Evolutionary conservation across 2,888 invertebrate species (phyloP).

Genomic region (Ctenicera cuprea): DNA sequence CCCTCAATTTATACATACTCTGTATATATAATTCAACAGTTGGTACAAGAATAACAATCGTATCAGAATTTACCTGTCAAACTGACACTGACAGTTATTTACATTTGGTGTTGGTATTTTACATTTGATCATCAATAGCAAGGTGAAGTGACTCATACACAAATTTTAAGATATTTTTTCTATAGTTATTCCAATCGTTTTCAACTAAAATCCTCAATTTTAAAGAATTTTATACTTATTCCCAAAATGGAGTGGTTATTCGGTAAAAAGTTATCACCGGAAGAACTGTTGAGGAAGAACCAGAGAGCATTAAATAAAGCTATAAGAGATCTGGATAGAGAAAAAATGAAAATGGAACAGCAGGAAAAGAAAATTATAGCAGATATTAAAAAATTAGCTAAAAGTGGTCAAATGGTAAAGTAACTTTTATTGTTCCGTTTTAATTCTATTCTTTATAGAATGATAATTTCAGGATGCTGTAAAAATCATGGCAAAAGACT

Average conservation of each 20-base stretch:
- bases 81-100: too few species aligned
- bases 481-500: constrained; percentile 99
- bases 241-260: constrained; percentile 93
- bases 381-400: constrained; percentile 99
- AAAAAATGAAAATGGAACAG: constrained; percentile 96
- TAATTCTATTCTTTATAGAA: neutral
- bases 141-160: constrained; percentile 18
- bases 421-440: neutral
- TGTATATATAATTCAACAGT: too few species aligned
- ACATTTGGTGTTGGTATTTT: too few species aligned
- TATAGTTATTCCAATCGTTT: neutral
- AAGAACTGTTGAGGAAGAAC: constrained; percentile 98
- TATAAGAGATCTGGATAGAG: constrained; percentile 97
- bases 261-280: constrained; percentile 96
- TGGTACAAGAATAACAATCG: too few species aligned
- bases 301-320: constrained; percentile 98
- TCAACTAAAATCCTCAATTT: neutral
- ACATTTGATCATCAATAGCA: neutral
- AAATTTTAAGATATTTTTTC: neutral
- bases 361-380: constrained; percentile 99
- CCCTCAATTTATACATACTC: too few species aligned
- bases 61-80: too few species aligned
- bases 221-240: neutral
- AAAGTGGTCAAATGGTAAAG: constrained; percentile 97
- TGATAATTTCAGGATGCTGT: constrained; percentile 90